Conservation (phyloP, 2,797 vertebrate species). For the Percopsis omiscomaycus region DNA sequence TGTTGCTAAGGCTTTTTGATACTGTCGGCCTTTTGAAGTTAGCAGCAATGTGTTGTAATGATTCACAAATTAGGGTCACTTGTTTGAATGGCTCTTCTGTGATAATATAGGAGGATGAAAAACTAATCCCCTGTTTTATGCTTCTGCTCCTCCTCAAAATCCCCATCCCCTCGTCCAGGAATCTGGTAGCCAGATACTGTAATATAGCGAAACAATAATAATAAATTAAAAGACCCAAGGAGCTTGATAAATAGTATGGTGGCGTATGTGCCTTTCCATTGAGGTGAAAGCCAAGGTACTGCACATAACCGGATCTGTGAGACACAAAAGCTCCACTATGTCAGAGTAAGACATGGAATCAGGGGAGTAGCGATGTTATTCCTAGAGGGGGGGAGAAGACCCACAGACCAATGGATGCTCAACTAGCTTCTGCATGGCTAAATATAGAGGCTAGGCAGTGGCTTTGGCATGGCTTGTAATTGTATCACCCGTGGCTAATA, state of each 20-base stretch:
- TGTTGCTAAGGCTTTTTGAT: conserved; percentile 29
- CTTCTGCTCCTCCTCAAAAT: background rate
- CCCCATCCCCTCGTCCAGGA: background rate
- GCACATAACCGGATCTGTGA: background rate
- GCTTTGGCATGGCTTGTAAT: conserved; percentile 18
- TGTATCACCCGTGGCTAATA: conserved; percentile 33
- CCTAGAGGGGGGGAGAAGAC: conserved; percentile 20
- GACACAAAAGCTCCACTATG: conserved; percentile 1
- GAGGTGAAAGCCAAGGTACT: background rate
- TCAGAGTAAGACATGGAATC: background rate
- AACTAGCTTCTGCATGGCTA: conserved; percentile 25
- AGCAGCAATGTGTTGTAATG: background rate
- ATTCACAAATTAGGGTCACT: background rate
- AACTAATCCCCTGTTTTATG: too few relatives aligned
- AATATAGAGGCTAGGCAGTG: conserved; percentile 36
- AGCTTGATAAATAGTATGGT: background rate
- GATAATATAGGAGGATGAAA: too few relatives aligned
- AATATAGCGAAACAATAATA: background rate
- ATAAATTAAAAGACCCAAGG: background rate
- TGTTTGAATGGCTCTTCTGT: too few relatives aligned
- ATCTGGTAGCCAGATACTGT: background rate
- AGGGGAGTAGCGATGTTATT: conserved; percentile 17
- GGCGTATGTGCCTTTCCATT: background rate
- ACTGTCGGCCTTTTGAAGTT: conserved; percentile 13
- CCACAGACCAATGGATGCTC: conserved; percentile 25